Evolutionary conservation across 2,113 vertebrate species (phyloP).

Genomic region (Paralichthys olivaceus): DNA sequence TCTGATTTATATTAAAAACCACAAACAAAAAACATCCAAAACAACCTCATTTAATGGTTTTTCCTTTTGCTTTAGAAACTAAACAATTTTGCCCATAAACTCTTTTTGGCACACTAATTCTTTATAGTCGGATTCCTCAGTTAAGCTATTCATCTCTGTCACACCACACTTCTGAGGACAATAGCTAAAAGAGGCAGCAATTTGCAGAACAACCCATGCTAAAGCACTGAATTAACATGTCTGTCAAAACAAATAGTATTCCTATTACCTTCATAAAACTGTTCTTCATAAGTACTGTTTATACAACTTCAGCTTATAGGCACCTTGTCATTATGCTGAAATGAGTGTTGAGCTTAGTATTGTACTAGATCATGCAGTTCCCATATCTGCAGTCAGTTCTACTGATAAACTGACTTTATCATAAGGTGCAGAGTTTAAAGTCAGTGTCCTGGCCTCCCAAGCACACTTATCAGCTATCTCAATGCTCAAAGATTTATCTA

Average conservation of each 20-base stretch:
- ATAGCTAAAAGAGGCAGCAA: background rate
- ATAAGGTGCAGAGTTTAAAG: slow-evolving; percentile 21
- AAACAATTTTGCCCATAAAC: background rate
- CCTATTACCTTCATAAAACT: background rate
- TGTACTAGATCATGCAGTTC: background rate
- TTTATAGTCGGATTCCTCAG: background rate
- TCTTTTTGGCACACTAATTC: background rate
- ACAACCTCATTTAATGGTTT: background rate
- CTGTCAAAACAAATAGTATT: background rate
- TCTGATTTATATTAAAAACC: background rate
- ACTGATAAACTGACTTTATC: slow-evolving; percentile 32
- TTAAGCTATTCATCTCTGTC: background rate
- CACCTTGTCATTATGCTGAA: background rate
- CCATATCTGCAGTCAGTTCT: slow-evolving; percentile 14
- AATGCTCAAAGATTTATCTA: background rate
- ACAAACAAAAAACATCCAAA: background rate
- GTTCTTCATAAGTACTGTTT: background rate
- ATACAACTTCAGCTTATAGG: background rate
- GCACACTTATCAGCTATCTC: slow-evolving; percentile 20
- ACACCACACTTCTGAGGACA: background rate
- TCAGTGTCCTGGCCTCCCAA: background rate
- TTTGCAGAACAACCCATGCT: background rate
- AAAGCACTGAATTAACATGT: background rate
- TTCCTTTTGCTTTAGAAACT: background rate
- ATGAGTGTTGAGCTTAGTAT: background rate